These are phyloP conservation scores for Macrotrachela quadricornifera DNA, from an alignment of 1,140 invertebrate genomes.

Conservation along the genomic window DNA sequence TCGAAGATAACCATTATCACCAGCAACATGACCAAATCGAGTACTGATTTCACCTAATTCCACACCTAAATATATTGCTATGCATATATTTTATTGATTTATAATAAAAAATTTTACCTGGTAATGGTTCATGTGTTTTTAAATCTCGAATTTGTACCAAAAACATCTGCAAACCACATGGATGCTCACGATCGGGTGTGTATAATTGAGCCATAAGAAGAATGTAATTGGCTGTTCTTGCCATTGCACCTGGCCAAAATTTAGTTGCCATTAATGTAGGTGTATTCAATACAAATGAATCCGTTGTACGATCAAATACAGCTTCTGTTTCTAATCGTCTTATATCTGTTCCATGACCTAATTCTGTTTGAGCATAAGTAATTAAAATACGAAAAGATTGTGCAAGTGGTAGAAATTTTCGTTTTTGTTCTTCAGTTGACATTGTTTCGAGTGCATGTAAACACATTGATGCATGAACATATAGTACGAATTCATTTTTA, in stretches of 20 bases:
- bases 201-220: conserved; percentile 61
- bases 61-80: not conserved
- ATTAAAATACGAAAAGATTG: no score
- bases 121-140: conserved; percentile 58
- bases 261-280: conserved; percentile 67
- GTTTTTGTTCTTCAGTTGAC: no score
- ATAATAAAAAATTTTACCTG: conserved; percentile 33
- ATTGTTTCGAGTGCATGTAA: no score
- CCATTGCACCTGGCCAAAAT: conserved; percentile 84
- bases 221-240: conserved; percentile 70
- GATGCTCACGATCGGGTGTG: conserved; percentile 52
- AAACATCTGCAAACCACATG: conserved; percentile 72
- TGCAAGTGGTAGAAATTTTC: no score
- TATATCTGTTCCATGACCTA: conserved; percentile 75
- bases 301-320: conserved; percentile 55
- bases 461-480: no score
- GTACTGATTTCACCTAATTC: no score
- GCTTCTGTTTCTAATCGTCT: conserved; percentile 70
- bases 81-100: no score
- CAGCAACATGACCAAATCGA: conserved; percentile 36
- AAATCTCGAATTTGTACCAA: conserved; percentile 66
- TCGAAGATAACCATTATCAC: conserved; percentile 75
- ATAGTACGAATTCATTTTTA: no score
- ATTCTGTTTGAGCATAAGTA: conserved; percentile 83
- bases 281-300: conserved; percentile 67